Evolutionary conservation across 2,888 invertebrate species (phyloP), one percentile per base, ranked within the genome.

Genomic region (Crossocerus cetratus): DNA sequence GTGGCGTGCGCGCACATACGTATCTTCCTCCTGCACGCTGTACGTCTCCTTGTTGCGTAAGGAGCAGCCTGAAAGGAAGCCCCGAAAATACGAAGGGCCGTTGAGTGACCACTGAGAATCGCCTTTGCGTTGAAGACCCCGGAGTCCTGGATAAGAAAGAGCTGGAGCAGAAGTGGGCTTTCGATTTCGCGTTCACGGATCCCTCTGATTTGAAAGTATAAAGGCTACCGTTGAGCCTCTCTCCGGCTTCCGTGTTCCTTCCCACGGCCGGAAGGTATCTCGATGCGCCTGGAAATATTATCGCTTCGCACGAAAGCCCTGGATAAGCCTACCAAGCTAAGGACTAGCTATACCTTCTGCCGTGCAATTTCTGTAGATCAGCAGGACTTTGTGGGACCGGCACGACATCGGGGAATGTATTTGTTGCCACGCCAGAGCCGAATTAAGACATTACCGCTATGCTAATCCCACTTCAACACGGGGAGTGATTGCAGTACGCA

Each of bases 201-300:
- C 69, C 72, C 45, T 32, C 68, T 77, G 80, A 81, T 81, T 76
- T 81, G 78, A 81, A 81, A 81, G 81, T 81, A 81, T 77, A 81
- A 82, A 62, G 56, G 54, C 61, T 56, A 53, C 32, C 32, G 32
- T 32, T 32, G 59, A 62, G 22, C 59, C 22, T 45, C 21, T 21
- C 32, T 32, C 11, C 32, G 32, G 32, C 32, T 32, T 60, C 60
- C 45, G 65, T 55, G 65, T 64, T 64, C 53, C 23, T 11, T 20
- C 20, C 68, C 58, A 67, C 45, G 53, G 13, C n/a, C 49, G 32
- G 32, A 65, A 69, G 45, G 62, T 60, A 59, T 65, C 23, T 22
- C 44, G 62, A 63, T 74, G 58, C 57, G 45, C 72, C 54, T 54
- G 14, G 44, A 56, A 60, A 67, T 73, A 82, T 73, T 56, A 72